Percentiles rank a stretch among this genome's conserved stretches.
These are phyloP conservation scores for Trissolcus japonicus DNA, from an alignment of 2,888 invertebrate species.

Conservation along the genomic window DNA sequence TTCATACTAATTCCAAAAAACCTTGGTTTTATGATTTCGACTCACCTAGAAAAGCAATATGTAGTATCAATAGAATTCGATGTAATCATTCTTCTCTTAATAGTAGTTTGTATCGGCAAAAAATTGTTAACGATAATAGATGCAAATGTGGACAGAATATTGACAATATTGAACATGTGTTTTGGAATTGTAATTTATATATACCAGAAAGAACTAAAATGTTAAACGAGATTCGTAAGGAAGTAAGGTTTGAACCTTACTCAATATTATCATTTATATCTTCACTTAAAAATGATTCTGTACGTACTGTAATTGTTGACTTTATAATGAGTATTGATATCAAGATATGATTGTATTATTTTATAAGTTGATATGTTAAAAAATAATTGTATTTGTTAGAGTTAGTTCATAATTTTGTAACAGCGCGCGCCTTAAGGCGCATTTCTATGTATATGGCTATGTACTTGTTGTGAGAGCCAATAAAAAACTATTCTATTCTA, in stretches of 20 bases:
- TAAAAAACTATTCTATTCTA: slow-evolving; percentile 1
- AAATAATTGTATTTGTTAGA: too few species aligned
- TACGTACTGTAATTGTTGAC: not conserved
- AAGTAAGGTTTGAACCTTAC: not conserved
- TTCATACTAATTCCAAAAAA: slow-evolving; percentile 3
- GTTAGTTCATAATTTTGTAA: too few species aligned
- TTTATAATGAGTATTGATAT: not conserved
- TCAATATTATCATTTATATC: slow-evolving; percentile 12
- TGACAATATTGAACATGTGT: slow-evolving; percentile 16
- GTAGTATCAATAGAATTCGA: slow-evolving; percentile 23
- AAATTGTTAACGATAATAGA: slow-evolving; percentile 2
- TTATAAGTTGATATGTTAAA: too few species aligned
- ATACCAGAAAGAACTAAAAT: not conserved
- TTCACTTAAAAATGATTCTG: not conserved
- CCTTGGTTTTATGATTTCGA: slow-evolving; percentile 12
- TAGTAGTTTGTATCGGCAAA: slow-evolving; percentile 3
- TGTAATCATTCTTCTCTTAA: slow-evolving; percentile 12
- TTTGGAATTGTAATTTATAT: slow-evolving; percentile 13
- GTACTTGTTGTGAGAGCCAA: not conserved
- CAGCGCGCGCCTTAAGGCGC: not conserved
- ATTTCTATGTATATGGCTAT: not conserved
- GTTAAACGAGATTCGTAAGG: slow-evolving; percentile 5
- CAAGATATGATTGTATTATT: not conserved
- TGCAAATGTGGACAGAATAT: slow-evolving; percentile 3
- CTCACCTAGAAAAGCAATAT: slow-evolving; percentile 38